Conservation (phyloP, 1,140 invertebrate species). For the Eurosta solidaginis region DNA sequence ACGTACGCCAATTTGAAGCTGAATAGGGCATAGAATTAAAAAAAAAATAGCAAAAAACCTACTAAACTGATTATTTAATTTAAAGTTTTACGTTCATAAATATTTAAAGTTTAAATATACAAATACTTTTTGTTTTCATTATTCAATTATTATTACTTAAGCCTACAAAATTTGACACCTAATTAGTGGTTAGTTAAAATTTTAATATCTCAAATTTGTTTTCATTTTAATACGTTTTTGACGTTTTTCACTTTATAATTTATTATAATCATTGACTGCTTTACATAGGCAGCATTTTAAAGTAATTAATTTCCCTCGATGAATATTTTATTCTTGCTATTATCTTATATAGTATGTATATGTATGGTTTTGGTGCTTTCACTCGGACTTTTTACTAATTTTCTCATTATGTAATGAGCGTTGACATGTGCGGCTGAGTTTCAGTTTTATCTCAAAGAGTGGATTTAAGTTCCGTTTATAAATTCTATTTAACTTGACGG, state of each 20-base stretch:
- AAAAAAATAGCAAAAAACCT: no score
- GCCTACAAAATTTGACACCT: neutral
- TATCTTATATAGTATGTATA: neutral
- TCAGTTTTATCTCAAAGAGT: neutral
- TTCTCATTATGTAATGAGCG: neutral
- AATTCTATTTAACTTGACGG: neutral
- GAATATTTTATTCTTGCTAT: conserved; percentile 8
- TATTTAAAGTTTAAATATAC: no score
- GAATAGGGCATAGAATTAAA: no score
- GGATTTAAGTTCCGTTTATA: neutral
- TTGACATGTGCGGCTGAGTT: neutral
- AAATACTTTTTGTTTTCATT: neutral
- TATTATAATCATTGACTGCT: conserved; percentile 26
- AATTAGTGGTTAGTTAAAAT: neutral
- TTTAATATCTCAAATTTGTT: neutral
- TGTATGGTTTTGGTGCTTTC: neutral
- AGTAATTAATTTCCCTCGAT: conserved; percentile 28
- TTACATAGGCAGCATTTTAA: conserved; percentile 21
- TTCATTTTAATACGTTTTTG: neutral
- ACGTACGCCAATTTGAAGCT: no score
- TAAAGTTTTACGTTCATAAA: no score
- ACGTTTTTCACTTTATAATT: neutral
- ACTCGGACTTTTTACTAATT: neutral
- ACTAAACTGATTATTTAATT: no score
- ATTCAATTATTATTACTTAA: neutral